These are phyloP conservation scores for Tribolium freemani DNA, from an alignment of 2,888 invertebrate genomes.

Conservation along the genomic window DNA sequence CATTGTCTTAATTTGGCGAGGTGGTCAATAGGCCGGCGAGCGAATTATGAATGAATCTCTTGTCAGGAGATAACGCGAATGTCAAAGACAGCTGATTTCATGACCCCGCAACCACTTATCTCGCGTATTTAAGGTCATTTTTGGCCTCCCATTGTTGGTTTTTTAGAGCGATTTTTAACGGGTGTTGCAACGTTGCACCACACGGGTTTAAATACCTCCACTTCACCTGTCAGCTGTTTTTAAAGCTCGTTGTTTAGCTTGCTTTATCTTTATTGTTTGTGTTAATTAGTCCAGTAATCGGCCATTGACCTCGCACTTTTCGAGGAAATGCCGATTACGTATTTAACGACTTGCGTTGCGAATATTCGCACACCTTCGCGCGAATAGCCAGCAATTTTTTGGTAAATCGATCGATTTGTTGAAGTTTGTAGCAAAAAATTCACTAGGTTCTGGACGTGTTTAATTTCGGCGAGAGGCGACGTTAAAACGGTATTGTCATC, in stretches of 20 bases:
- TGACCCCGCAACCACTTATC: constrained; percentile 34
- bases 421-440: too few relatives aligned
- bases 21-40: constrained; percentile 26
- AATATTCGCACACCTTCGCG: not conserved
- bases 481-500: constrained; percentile 23
- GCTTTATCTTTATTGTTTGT: constrained; percentile 49
- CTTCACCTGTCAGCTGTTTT: constrained; percentile 47
- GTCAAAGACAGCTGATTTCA: constrained; percentile 55
- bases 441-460: not conserved
- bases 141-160: not conserved
- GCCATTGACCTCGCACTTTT: constrained; percentile 33
- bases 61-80: constrained; percentile 49
- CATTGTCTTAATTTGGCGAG: constrained; percentile 4
- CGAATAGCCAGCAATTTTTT: not conserved
- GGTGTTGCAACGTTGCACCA: constrained; percentile 24
- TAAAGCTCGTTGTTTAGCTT: constrained; percentile 41
- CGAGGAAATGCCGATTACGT: constrained; percentile 18
- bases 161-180: constrained; percentile 9
- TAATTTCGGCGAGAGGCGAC: not conserved
- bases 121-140: constrained; percentile 7
- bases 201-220: constrained; percentile 40
- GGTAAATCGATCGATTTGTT: too few relatives aligned
- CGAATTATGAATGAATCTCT: constrained; percentile 53
- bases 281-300: constrained; percentile 41
- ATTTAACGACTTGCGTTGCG: not conserved